Conservation (phyloP, 2,113 vertebrate species). For the Urocynchramus pylzowi region DNA sequence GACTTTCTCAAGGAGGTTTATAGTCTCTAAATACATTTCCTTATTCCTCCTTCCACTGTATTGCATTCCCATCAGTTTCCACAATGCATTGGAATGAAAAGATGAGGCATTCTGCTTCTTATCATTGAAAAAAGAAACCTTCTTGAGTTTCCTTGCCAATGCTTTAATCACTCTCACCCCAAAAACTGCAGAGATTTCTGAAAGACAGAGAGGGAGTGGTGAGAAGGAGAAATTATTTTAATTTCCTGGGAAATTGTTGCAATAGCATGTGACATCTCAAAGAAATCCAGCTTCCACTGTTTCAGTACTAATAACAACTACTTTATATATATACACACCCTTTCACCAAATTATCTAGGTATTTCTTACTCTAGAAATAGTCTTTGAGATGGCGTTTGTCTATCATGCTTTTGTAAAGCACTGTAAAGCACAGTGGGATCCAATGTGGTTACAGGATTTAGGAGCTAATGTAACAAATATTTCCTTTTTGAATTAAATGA, state of each 20-base stretch:
- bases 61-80: not conserved
- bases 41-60: not conserved
- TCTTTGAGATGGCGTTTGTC: not conserved
- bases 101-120: not conserved
- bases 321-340: not conserved
- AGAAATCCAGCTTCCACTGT: not conserved
- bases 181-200: not conserved
- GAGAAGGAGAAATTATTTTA: not conserved
- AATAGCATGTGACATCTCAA: not conserved
- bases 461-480: not conserved
- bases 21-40: not conserved
- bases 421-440: not conserved
- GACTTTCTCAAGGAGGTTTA: not conserved
- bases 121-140: not conserved
- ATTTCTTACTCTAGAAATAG: not conserved
- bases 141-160: not conserved
- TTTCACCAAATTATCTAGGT: not conserved
- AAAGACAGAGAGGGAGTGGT: not conserved
- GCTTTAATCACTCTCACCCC: not conserved
- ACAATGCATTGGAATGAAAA: not conserved
- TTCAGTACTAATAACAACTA: not conserved
- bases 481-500: not conserved
- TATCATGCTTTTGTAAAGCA: not conserved
- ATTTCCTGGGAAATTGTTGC: not conserved
- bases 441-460: not conserved